These are phyloP conservation scores for Acanthopleura granulata DNA, from an alignment of 2,888 invertebrate genomes.

Conservation along the genomic window DNA sequence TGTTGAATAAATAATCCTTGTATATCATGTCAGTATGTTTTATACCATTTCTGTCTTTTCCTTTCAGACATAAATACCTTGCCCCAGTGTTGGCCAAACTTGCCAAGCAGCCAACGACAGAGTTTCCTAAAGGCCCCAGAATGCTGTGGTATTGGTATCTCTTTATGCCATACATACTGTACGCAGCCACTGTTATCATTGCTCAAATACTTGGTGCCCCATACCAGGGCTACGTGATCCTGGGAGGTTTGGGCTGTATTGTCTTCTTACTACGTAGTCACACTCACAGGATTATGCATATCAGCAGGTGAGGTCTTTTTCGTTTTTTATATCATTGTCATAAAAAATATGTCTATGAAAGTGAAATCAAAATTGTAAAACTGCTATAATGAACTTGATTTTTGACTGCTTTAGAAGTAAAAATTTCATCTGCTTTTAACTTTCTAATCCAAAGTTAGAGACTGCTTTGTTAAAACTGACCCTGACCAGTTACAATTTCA, in stretches of 20 bases:
- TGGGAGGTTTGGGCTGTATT: conserved; percentile 37
- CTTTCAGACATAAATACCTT: conserved; percentile 47
- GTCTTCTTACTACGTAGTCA: conserved; percentile 32
- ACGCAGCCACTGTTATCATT: conserved; percentile 34
- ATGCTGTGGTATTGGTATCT: conserved; percentile 56
- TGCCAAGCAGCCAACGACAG: neutral
- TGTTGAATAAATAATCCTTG: no score
- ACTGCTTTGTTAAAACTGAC: no score
- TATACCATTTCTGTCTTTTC: neutral
- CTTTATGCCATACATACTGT: conserved; percentile 47
- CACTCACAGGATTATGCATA: conserved; percentile 54
- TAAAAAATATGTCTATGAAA: no score
- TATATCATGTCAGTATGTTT: no score
- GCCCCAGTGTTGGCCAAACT: conserved; percentile 37
- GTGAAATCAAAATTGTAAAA: no score
- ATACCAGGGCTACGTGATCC: conserved; percentile 46
- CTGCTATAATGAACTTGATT: no score
- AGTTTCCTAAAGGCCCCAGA: conserved; percentile 38
- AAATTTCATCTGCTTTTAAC: no score
- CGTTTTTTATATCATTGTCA: no score
- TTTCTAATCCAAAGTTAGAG: no score
- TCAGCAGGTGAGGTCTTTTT: conserved; percentile 48
- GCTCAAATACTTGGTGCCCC: conserved; percentile 30
- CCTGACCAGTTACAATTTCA: no score
- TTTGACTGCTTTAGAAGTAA: no score